These are phyloP conservation scores for Stenodema calcarata DNA, from an alignment of 2,888 invertebrate genomes.

Conservation along the genomic window DNA sequence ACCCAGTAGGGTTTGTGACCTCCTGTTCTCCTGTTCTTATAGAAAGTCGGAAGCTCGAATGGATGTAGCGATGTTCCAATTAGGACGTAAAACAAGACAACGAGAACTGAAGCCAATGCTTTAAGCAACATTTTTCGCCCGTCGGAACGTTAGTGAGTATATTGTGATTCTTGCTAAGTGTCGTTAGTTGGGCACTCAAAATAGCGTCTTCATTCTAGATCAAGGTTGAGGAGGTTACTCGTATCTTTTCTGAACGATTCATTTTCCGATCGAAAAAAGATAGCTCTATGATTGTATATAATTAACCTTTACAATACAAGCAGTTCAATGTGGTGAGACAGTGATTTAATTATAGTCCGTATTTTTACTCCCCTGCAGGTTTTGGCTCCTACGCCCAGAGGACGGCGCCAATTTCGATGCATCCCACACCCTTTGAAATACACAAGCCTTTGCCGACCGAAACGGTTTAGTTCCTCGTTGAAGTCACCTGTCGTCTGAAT, in stretches of 20 bases:
- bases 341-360: constrained; percentile 33
- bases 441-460: not conserved
- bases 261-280: not conserved
- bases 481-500: not conserved
- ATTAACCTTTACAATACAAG: constrained; percentile 31
- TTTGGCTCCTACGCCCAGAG: constrained; percentile 33
- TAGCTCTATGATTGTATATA: not conserved
- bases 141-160: no score
- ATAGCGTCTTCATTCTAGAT: no score
- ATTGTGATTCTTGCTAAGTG: no score
- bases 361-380: constrained; percentile 26
- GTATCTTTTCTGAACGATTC: not conserved
- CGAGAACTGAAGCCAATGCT: no score
- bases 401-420: constrained; percentile 30
- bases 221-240: no score
- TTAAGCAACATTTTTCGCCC: no score
- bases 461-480: not conserved
- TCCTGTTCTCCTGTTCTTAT: no score
- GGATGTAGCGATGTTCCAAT: no score
- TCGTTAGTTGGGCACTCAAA: no score
- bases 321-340: constrained; percentile 33
- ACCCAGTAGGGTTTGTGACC: no score
- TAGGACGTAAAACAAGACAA: no score
- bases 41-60: no score
- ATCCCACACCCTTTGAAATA: not conserved